Evolutionary conservation across 1,140 invertebrate genomes (phyloP), one percentile per base, ranked within the genome.

Genomic region (Neodiprion lecontei): DNA sequence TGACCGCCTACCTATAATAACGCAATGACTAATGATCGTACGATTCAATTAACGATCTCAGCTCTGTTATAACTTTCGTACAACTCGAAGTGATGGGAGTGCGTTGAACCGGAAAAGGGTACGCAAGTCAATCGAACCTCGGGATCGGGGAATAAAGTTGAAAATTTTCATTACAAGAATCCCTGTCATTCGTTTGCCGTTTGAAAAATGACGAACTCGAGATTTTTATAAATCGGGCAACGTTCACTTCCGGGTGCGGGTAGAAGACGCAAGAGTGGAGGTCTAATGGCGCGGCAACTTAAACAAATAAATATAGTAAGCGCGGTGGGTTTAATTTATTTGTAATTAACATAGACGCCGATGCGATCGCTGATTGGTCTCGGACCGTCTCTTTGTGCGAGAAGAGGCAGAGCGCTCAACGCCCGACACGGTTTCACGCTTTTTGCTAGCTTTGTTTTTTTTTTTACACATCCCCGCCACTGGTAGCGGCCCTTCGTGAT

Each of bases 1-100:
- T 40, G 28, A 40, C 28, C 28, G 28, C 28, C 28, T 40, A 40
- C 28, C 28, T 40, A 40, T 40, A 40, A 40, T 40, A 83, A 82
- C 83, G 84, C 84, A 86, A 87, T 87, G 86, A 88, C 87, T 87
- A 88, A 88, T 88, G 87, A 88, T 88, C 80, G 84, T 88, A 88
- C 88, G 86, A 88, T 88, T 88, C 88, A 88, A 88, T 88, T 88
- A 88, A 88, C 86, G 28, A 87, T 86, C 85, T 80, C 83, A 83
- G 83, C 82, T 40, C 28, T 40, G 28, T 40, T 40, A 5, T 40
- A 40, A 40, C 28, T 40, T 40, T 40, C 28, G 28, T 40, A 40
- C 5, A 40, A 40, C 28, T 40, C 28, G 28, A 3, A 3, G 28
- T 0, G 28, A 40, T 40, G 28, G 1, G 28, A 40, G 28, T 40